These are phyloP conservation scores for Elgaria multicarinata DNA, from an alignment of 2,113 vertebrate genomes.

Conservation along the genomic window DNA sequence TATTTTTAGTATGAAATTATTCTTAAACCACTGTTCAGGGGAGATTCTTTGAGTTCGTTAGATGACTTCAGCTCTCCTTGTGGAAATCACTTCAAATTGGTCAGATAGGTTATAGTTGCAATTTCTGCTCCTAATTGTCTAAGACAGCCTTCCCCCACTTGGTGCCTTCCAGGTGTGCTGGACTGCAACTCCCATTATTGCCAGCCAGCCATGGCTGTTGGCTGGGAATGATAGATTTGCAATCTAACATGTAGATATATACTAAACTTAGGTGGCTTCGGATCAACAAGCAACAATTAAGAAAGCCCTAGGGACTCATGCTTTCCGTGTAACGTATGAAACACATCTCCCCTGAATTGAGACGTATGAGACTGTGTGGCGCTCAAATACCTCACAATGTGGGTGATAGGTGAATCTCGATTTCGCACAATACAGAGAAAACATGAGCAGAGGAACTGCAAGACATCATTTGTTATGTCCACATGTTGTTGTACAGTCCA, in stretches of 20 bases:
- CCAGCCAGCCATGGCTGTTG: neutral
- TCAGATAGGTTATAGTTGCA: neutral
- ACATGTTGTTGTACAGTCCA: neutral
- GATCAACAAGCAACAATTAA: neutral
- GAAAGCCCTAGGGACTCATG: neutral
- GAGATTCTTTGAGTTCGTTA: neutral
- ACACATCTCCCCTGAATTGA: neutral
- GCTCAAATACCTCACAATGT: neutral
- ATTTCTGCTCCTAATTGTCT: neutral
- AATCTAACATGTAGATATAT: neutral
- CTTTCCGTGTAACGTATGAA: neutral
- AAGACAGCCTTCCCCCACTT: neutral
- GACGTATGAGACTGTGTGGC: neutral
- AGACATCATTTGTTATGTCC: neutral
- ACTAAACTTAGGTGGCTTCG: neutral
- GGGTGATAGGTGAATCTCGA: neutral
- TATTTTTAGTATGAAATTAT: constrained; percentile 55
- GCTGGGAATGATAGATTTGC: neutral
- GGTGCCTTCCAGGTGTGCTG: neutral
- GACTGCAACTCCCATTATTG: neutral
- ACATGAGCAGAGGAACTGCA: neutral
- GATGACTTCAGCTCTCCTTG: neutral
- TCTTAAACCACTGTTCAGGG: neutral
- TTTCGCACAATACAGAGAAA: neutral
- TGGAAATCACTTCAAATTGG: neutral